Base-by-base conservation (phyloP, 2,797 vertebrate species). In the Acipenser transmontanus region DNA sequence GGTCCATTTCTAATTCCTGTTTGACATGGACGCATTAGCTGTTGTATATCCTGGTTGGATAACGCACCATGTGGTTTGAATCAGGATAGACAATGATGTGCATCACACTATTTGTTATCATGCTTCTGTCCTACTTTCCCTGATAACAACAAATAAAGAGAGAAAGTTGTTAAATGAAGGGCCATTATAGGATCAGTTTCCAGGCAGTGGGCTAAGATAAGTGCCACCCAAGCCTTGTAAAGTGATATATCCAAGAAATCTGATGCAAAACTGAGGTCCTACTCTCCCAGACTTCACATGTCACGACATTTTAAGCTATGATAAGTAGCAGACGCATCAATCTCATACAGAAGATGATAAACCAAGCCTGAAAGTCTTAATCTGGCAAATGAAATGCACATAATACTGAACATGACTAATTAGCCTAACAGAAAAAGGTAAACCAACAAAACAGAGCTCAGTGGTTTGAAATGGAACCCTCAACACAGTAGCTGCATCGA, bases 231-330 rank as follows among this genome's bases (percentile, higher is more conserved):
- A 61, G 17, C 60, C 34, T 61, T 61, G 9, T 7, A 7, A 11
- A n/a, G 11, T 57, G 54, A 57, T 13, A 13, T 7, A n/a, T 3
- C 14, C 12, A n/a, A n/a, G 6, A n/a, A 17, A 57, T 11, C 1
- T n/a, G 11, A 57, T 57, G 9, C 12, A 57, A 13, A n/a, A 57
- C 2, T n/a, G 12, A n/a, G 54, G 54, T 11, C 14, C 14, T 57
- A 9, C 2, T 57, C 14, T 11, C 34, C 54, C 12, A 57, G 6
- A n/a, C 6, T 57, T 7, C 74, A 72, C 67, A 67, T 68, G 77
- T 78, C 63, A 6, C 68, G 60, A 73, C 72, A 72, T 72, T 69
- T 72, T 68, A 61, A 34, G 11, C 17, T 14, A 49, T 61, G 59
- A 50, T 20, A 10, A 13, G 61, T 3, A 61, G 60, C 64, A 67